phyloP scores from a whole-genome alignment of 2,113 vertebrate species.

The Pao palembangensis region DNA sequence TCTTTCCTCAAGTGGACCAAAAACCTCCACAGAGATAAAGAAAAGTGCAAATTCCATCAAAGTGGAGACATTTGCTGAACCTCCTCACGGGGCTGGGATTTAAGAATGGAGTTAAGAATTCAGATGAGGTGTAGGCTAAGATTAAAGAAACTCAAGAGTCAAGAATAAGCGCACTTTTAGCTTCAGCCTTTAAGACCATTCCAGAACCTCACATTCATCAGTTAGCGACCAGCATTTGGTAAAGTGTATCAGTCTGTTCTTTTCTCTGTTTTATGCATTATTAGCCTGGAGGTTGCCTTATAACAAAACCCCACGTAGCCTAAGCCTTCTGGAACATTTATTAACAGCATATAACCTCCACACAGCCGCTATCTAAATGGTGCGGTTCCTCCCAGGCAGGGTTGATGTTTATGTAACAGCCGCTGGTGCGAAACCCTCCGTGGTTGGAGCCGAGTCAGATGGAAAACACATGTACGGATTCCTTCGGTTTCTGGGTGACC shows the following conservation, averaged over 20 bases:
- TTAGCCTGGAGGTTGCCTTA: too few relatives aligned
- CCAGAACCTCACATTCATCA: neutral
- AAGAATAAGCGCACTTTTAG: too few relatives aligned
- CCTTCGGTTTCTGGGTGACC: too few relatives aligned
- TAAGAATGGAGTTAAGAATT: conserved; percentile 7
- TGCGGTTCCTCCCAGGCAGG: too few relatives aligned
- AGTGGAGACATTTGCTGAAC: conserved; percentile 12
- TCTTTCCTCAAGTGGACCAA: conserved; percentile 21
- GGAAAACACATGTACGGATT: neutral
- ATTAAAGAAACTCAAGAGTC: neutral
- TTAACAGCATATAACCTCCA: too few relatives aligned
- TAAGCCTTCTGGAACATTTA: too few relatives aligned
- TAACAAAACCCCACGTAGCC: too few relatives aligned
- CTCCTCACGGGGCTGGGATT: conserved; percentile 17
- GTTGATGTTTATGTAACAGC: neutral
- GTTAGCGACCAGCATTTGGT: too few relatives aligned
- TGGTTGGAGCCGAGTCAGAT: neutral
- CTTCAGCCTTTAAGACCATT: too few relatives aligned
- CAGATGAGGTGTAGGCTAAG: neutral
- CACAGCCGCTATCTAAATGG: too few relatives aligned
- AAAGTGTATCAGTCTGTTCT: too few relatives aligned
- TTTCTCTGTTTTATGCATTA: too few relatives aligned
- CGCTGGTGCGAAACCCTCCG: neutral
- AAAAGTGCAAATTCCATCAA: conserved; percentile 33
- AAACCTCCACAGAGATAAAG: conserved; percentile 31